Conservation (phyloP, 1,140 invertebrate species). For the Ganaspis sp. region DNA sequence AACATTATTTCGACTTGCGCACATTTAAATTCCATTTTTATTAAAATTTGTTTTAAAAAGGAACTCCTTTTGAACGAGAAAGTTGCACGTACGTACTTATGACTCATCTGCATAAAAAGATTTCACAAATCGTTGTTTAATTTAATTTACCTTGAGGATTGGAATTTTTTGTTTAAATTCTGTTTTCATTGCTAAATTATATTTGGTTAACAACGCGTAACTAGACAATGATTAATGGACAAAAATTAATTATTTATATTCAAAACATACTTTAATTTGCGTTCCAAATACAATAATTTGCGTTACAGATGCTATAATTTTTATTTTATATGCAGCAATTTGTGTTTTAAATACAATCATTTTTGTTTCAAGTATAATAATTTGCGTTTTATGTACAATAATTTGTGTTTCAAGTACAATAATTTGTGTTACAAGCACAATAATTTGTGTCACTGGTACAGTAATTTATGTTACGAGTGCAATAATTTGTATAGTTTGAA, state of each 20-base stretch:
- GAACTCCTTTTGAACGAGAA: neutral
- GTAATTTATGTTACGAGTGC: too few species aligned
- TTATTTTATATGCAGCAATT: too few species aligned
- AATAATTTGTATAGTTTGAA: too few species aligned
- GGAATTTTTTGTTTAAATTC: neutral
- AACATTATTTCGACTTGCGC: neutral
- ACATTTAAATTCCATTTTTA: neutral
- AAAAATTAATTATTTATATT: neutral
- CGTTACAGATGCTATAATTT: too few species aligned
- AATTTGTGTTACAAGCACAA: too few species aligned
- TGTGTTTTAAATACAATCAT: too few species aligned
- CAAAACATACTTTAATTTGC: too few species aligned
- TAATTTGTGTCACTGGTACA: too few species aligned
- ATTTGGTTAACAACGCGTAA: neutral
- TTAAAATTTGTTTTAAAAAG: neutral
- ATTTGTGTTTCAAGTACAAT: too few species aligned
- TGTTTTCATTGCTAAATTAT: neutral
- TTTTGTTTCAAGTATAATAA: too few species aligned
- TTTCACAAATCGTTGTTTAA: slow-evolving; percentile 26
- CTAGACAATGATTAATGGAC: neutral
- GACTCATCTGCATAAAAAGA: slow-evolving; percentile 28
- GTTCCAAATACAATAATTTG: too few species aligned
- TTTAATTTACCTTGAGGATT: slow-evolving; percentile 11
- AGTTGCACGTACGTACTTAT: slow-evolving; percentile 7
- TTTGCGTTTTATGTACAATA: too few species aligned